These are phyloP conservation scores for Forficula auricularia DNA, from an alignment of 1,140 invertebrate species.

Conservation along the genomic window DNA sequence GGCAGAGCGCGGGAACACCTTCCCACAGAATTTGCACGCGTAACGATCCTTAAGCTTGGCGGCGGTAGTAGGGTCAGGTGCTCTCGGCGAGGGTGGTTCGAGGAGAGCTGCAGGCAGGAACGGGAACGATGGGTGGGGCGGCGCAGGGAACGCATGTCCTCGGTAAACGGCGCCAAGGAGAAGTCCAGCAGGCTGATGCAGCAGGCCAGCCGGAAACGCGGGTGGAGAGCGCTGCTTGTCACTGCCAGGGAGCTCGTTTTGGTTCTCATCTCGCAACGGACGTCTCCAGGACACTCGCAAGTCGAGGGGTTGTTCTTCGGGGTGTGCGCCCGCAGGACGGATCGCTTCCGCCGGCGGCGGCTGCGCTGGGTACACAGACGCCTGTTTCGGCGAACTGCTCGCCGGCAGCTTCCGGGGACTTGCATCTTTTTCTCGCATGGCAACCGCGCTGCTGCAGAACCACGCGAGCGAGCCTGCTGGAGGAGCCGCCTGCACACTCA, in stretches of 20 bases:
- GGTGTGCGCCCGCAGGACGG: constrained; percentile 18
- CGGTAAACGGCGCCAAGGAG: constrained; percentile 29
- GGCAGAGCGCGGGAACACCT: constrained; percentile 94
- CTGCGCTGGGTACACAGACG: constrained; percentile 46
- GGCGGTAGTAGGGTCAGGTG: constrained; percentile 21
- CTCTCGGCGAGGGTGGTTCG: constrained; percentile 22
- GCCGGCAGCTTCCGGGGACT: constrained; percentile 53
- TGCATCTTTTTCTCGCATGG: constrained; percentile 64
- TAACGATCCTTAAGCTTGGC: constrained; percentile 72
- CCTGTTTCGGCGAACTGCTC: constrained; percentile 46
- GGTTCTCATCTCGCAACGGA: constrained; percentile 55
- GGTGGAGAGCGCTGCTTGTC: background rate
- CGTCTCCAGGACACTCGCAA: constrained; percentile 50
- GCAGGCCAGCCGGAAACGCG: constrained; percentile 28
- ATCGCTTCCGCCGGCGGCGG: constrained; percentile 25
- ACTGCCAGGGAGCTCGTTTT: constrained; percentile 26
- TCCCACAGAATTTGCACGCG: constrained; percentile 95
- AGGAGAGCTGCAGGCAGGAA: constrained; percentile 23
- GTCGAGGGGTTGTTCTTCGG: constrained; percentile 60
- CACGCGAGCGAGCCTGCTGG: background rate
- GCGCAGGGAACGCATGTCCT: constrained; percentile 22
- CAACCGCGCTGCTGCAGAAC: constrained; percentile 24
- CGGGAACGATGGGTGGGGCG: constrained; percentile 20
- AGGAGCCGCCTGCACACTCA: too few relatives aligned
- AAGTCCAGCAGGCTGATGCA: constrained; percentile 33